These are phyloP conservation scores for Agonum fuliginosum DNA, from an alignment of 2,888 invertebrate genomes.

Conservation along the genomic window DNA sequence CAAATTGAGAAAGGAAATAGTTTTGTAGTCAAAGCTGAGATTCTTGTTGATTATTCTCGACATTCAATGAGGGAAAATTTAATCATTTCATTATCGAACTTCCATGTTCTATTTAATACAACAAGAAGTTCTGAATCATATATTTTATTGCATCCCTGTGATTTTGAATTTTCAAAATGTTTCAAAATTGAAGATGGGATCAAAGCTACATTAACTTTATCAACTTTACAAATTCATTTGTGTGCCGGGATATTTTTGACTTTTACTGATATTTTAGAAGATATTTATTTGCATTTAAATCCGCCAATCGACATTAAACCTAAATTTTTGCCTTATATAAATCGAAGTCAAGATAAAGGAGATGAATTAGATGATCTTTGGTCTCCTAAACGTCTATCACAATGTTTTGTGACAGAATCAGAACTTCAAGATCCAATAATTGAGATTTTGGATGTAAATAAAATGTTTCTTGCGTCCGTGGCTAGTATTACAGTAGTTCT, in stretches of 20 bases:
- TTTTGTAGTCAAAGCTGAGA: constrained; percentile 81
- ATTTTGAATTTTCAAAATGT: constrained; percentile 80
- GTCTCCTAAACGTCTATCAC: constrained; percentile 80
- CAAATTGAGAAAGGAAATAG: constrained; percentile 74
- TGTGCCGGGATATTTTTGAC: constrained; percentile 85
- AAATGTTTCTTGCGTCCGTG: constrained; percentile 69
- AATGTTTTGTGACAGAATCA: constrained; percentile 63
- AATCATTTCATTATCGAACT: constrained; percentile 77
- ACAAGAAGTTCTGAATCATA: constrained; percentile 72
- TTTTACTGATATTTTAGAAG: constrained; percentile 75
- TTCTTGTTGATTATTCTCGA: constrained; percentile 81
- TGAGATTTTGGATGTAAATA: constrained; percentile 62
- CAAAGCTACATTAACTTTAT: constrained; percentile 79
- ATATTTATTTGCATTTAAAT: constrained; percentile 72
- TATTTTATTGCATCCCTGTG: constrained; percentile 81
- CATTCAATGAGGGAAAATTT: constrained; percentile 80
- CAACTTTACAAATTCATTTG: constrained; percentile 82
- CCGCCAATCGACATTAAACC: constrained; percentile 64
- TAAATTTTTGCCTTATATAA: constrained; percentile 51
- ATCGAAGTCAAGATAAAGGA: constrained; percentile 59
- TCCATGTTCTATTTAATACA: constrained; percentile 74
- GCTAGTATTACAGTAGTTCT: constrained; percentile 79
- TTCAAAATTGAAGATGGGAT: constrained; percentile 81
- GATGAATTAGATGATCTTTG: constrained; percentile 79
- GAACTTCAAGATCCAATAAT: constrained; percentile 58